A percentile compares a stretch with the other conserved stretches of the same genome.
Evolutionary conservation across 1,140 invertebrate genomes (phyloP).

Genomic region (Babylonia areolata): DNA sequence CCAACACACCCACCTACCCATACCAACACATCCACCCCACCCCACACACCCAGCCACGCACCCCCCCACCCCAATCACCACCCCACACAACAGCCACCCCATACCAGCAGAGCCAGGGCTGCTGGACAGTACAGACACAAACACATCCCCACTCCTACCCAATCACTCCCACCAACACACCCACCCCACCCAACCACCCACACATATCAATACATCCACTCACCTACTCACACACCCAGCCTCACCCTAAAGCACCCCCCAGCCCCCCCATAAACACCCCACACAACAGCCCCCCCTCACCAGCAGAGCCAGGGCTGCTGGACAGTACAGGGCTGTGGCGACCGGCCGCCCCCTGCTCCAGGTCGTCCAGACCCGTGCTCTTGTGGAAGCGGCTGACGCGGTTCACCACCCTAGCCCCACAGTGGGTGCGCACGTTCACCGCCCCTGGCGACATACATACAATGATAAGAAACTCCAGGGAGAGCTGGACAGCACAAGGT

Average conservation of each 20-base stretch:
- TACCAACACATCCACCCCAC: too few relatives aligned
- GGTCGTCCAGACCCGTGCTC: conserved; percentile 90
- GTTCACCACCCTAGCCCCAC: conserved; percentile 94
- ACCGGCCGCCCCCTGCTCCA: conserved; percentile 79
- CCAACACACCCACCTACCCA: too few relatives aligned
- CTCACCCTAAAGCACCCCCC: too few relatives aligned
- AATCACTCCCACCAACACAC: background rate
- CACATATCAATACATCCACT: background rate
- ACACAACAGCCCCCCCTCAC: conserved; percentile 51
- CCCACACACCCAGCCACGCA: too few relatives aligned
- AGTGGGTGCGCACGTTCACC: conserved; percentile 93
- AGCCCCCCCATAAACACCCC: background rate
- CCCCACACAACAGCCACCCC: background rate
- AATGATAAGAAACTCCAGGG: too few relatives aligned
- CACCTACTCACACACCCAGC: too few relatives aligned
- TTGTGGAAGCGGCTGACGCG: conserved; percentile 93
- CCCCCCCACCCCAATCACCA: background rate
- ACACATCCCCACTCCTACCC: too few relatives aligned
- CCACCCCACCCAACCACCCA: background rate
- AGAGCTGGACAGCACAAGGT: too few relatives aligned
- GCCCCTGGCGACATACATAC: conserved; percentile 77
- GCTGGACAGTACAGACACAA: conserved; percentile 81
- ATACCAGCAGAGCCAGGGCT: conserved; percentile 75
- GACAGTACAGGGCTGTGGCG: conserved; percentile 85
- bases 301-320: conserved; percentile 76